These are phyloP conservation scores for Bubo blakistoni DNA, from an alignment of 2,113 vertebrate genomes.

Conservation along the genomic window DNA sequence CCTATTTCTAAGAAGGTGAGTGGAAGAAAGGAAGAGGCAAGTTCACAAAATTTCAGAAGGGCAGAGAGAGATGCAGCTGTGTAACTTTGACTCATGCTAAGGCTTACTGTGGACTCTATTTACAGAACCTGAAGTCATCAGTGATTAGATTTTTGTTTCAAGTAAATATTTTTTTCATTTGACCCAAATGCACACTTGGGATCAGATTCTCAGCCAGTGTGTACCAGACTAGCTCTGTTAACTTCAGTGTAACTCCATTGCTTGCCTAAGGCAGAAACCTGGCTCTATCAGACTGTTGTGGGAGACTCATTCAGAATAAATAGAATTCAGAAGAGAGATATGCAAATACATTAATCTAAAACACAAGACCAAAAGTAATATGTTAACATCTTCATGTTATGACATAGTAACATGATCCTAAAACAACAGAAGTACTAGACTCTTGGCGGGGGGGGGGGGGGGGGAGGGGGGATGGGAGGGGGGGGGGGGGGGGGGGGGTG, in stretches of 20 bases:
- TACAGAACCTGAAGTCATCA: neutral
- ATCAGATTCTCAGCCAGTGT: neutral
- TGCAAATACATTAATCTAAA: neutral
- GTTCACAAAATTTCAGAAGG: neutral
- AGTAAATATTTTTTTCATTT: neutral
- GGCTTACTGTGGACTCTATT: neutral
- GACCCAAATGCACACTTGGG: neutral
- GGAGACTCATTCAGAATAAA: neutral
- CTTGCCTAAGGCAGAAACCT: neutral
- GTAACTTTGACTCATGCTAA: neutral
- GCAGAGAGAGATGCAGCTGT: neutral
- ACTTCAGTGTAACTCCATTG: neutral
- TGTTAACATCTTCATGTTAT: neutral
- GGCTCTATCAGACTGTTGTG: neutral
- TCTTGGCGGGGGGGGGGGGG: neutral
- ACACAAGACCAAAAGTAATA: neutral
- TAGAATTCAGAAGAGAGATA: neutral
- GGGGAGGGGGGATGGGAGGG: accelerated
- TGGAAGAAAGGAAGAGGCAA: neutral
- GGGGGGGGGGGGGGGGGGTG: too few relatives aligned
- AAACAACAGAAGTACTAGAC: neutral
- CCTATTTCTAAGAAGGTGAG: neutral
- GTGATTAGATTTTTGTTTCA: neutral
- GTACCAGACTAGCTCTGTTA: neutral
- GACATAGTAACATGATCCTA: neutral